Base-by-base conservation (phyloP, 2,888 invertebrate species). In the Amiota communis region DNA sequence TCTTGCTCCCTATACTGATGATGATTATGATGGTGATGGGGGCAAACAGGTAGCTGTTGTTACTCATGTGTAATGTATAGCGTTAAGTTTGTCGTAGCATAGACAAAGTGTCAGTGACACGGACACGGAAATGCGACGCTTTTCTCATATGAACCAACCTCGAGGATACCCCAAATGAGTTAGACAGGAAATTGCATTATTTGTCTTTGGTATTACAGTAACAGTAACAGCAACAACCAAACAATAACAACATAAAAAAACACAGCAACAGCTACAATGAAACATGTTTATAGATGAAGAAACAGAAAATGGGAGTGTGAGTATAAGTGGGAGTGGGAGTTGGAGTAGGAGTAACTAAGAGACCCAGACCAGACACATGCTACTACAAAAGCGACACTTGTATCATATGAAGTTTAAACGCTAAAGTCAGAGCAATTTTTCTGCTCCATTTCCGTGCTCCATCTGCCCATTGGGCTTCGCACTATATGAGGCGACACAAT, bases 121-220 rank as follows among this genome's bases (percentile, higher is more conserved):
- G 74, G 75, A 81, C 79, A 83, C 75, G 74, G 75, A 77, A 78
- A 76, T 74, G 73, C 76, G 74, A 77, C 73, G 57, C 48, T 72
- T 49, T 47, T 20, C 63, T 36, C 17, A 53, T 46, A 11, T 64
- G 69, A 61, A 36, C 36, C 36, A 36, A 36, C 36, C 36, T 36
- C 36, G 36, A 36, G 68, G 51, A 48, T 71, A 67, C 76, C 79
- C 81, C 80, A 85, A 86, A 86, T 81, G 84, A 86, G 85, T 86
- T 83, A 80, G 79, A 77, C 81, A 76, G 86, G 80, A 84, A 80
- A 83, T 82, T 85, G 80, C 86, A 84, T 85, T 83, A 84, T 86
- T 86, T 81, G 86, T 85, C 84, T 83, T 81, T 81, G 78, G 79
- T 76, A 76, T 80, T 84, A 79, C 78, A 77, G 76, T 78, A 77